Evolutionary conservation across 2,888 invertebrate species (phyloP), one percentile per base, ranked within the genome.

Genomic region (Adelphocoris suturalis): DNA sequence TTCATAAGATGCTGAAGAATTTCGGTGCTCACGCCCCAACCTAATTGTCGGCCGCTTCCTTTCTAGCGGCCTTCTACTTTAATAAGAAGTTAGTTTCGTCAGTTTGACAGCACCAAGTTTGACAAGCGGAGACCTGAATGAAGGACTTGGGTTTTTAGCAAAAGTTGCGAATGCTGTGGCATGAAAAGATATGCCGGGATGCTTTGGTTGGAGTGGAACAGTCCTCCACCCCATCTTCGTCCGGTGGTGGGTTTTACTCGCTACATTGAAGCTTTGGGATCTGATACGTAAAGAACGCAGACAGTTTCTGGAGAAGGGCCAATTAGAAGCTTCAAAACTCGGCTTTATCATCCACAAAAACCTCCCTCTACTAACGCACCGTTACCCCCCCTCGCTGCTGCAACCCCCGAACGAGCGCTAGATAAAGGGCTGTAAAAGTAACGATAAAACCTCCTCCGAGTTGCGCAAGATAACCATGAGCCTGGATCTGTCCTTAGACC

Each of bases 321-420:
- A 82, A 82, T 82, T 82, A 82, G 48, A 52, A 82, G 52, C 82
- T 82, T 52, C 82, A 82, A 82, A 82, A 82, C 82, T 82, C 52
- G 27, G 46, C 82, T 82, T 82, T 82, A 82, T 82, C 82, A 82
- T 82, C 47, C 27, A 52, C 82, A 23, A 82, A 82, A 82, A 82
- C n/a, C 57, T 28, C 23, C 46, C 61, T 52, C 57, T n/a, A 16
- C 57, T 48, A 52, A 27, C 61, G 28, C 82, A 14, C 82, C 27
- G 46, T 23, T 48, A 19, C 23, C 82, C 48, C 28, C 37, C 13
- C n/a, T 13, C 82, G 23, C 23, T 13, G 5, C 78, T 1, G 14
- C 61, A 28, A 48, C 37, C 7, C 11, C n/a, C 48, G 57, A 82
- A 82, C 82, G 85, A 85, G 85, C 27, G n/a, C 28, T 37, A 61